Conservation (phyloP, 2,888 invertebrate genomes). For the Dioctria rufipes region DNA sequence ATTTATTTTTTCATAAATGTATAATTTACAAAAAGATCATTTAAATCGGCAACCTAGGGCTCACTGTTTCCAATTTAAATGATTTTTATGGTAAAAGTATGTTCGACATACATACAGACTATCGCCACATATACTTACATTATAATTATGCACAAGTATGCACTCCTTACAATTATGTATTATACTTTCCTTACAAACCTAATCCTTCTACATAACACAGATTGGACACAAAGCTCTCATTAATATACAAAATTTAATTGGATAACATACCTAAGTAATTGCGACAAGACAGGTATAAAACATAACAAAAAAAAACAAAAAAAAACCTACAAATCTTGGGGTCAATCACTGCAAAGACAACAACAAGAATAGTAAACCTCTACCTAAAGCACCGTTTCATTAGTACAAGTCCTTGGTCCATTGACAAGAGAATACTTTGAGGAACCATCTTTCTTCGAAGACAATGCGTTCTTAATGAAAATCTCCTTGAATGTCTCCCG, state of each 20-base stretch:
- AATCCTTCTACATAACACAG: conserved; percentile 12
- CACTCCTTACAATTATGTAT: too few relatives aligned
- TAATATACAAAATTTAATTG: conserved; percentile 20
- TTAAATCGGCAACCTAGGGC: conserved; percentile 70
- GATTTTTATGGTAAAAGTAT: conserved; percentile 59
- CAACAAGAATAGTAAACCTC: conserved; percentile 43
- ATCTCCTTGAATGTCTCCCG: conserved; percentile 91
- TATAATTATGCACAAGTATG: too few relatives aligned
- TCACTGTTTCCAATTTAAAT: conserved; percentile 70
- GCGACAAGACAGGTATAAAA: background rate
- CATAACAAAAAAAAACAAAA: background rate
- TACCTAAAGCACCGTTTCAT: conserved; percentile 80
- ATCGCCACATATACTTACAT: background rate
- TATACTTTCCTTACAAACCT: too few relatives aligned
- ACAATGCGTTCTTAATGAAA: conserved; percentile 75
- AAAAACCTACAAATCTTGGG: background rate
- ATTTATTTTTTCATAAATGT: background rate
- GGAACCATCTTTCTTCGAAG: conserved; percentile 78
- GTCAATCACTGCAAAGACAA: conserved; percentile 9
- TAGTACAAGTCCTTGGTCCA: conserved; percentile 86
- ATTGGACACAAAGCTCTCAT: conserved; percentile 23
- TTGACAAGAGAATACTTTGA: conserved; percentile 87
- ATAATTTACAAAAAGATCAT: conserved; percentile 61
- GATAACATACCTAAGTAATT: background rate
- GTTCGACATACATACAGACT: too few relatives aligned